Percentiles rank a stretch among this genome's conserved stretches.
Evolutionary conservation across 2,888 invertebrate genomes (phyloP).

Genomic region (Melangyna quadrimaculata): DNA sequence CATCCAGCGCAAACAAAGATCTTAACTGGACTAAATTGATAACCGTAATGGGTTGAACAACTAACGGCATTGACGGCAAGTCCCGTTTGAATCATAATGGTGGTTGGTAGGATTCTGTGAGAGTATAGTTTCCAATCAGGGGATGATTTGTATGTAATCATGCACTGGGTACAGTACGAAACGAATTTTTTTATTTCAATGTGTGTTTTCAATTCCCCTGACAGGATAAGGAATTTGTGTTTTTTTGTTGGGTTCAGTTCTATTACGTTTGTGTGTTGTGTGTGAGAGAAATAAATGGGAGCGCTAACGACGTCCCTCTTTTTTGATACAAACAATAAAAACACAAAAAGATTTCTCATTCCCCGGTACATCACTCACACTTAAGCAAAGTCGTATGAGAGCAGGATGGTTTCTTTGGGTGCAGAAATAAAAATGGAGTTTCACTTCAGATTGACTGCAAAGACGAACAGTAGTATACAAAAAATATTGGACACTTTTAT

Average conservation of each 20-base stretch:
- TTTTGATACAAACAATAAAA: conserved; percentile 30
- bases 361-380: conserved; percentile 53
- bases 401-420: conserved; percentile 34
- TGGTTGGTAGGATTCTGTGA: conserved; percentile 49
- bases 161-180: conserved; percentile 49
- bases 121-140: conserved; percentile 59
- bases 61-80: conserved; percentile 30
- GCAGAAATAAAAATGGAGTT: conserved; percentile 62
- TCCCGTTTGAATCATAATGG: conserved; percentile 49
- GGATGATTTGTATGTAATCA: conserved; percentile 29
- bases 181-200: conserved; percentile 20
- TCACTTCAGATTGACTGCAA: conserved; percentile 46
- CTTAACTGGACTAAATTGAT: conserved; percentile 61
- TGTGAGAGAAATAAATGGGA: conserved; percentile 24
- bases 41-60: conserved; percentile 62
- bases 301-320: conserved; percentile 69
- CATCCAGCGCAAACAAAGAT: conserved; percentile 63
- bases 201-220: conserved; percentile 12
- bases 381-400: neutral
- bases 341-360: conserved; percentile 17
- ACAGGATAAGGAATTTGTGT: conserved; percentile 14
- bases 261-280: neutral
- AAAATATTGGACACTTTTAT: too few relatives aligned
- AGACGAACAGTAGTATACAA: conserved; percentile 34
- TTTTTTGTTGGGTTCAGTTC: neutral